Evolutionary conservation across 2,888 invertebrate species (phyloP).

Genomic region (Hirtodrosophila alboralis): DNA sequence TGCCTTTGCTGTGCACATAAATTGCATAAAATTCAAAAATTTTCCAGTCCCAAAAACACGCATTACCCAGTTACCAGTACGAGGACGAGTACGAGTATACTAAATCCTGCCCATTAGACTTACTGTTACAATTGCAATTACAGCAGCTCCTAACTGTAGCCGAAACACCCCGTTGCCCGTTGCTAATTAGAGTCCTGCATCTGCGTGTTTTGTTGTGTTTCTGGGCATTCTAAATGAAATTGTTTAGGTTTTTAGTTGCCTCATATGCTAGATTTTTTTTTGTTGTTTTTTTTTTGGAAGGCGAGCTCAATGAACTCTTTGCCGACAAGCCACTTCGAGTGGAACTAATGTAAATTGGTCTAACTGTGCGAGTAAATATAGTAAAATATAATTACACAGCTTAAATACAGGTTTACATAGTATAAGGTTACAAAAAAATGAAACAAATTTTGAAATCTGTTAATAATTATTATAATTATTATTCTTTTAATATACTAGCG

Average conservation of each 20-base stretch:
- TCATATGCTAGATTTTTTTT: slow-evolving; percentile 37
- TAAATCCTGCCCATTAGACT: slow-evolving; percentile 32
- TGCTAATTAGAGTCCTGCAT: slow-evolving; percentile 49
- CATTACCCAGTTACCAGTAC: not conserved
- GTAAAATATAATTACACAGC: slow-evolving; percentile 4
- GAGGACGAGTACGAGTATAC: not conserved
- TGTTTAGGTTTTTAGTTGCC: slow-evolving; percentile 20
- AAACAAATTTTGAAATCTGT: not conserved
- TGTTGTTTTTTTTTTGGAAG: too few relatives aligned
- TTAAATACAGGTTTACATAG: slow-evolving; percentile 16
- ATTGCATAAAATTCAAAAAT: slow-evolving; percentile 55
- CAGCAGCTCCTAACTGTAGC: slow-evolving; percentile 20
- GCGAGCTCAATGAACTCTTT: slow-evolving; percentile 58
- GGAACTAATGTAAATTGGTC: slow-evolving; percentile 67
- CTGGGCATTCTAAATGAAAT: slow-evolving; percentile 7
- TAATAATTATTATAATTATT: too few relatives aligned
- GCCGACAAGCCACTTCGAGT: slow-evolving; percentile 50
- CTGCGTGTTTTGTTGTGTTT: slow-evolving; percentile 25
- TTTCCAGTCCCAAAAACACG: slow-evolving; percentile 22
- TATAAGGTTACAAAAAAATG: not conserved
- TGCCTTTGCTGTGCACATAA: slow-evolving; percentile 44
- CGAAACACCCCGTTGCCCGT: slow-evolving; percentile 14
- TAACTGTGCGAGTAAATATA: slow-evolving; percentile 32
- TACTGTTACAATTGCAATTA: slow-evolving; percentile 7
- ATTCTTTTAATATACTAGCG: too few relatives aligned